phyloP scores from a whole-genome alignment of 2,797 vertebrate genomes.

The Hirundo rustica region DNA sequence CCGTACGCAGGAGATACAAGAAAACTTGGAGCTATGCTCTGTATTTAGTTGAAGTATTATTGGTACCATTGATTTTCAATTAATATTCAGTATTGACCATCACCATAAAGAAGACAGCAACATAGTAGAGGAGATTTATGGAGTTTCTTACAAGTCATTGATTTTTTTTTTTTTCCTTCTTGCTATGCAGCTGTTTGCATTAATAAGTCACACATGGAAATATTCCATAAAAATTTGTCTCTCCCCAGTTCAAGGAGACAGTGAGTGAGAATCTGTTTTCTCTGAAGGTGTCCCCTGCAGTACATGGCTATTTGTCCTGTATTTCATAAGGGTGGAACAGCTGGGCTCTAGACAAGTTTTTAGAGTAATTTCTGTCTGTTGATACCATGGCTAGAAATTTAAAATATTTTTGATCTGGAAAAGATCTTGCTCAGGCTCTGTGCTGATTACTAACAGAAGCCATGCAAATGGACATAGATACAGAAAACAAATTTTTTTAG shows the following conservation, averaged over 20 bases:
- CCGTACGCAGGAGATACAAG: neutral
- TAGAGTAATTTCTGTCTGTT: neutral
- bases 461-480: neutral
- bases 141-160: neutral
- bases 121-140: neutral
- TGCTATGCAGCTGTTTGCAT: neutral
- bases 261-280: neutral
- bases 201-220: neutral
- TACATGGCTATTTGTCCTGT: neutral
- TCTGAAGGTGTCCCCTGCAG: neutral
- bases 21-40: neutral
- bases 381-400: neutral
- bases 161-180: neutral
- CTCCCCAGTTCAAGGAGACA: neutral
- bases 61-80: slow-evolving; percentile 28
- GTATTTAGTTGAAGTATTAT: neutral
- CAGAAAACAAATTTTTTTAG: neutral
- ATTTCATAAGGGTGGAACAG: neutral
- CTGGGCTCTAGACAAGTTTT: neutral
- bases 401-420: neutral
- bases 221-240: neutral
- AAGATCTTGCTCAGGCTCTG: neutral
- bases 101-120: neutral
- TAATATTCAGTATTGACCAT: slow-evolving; percentile 32
- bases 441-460: neutral